Conservation (phyloP, 2,113 vertebrate genomes). For the Malurus elegans region DNA sequence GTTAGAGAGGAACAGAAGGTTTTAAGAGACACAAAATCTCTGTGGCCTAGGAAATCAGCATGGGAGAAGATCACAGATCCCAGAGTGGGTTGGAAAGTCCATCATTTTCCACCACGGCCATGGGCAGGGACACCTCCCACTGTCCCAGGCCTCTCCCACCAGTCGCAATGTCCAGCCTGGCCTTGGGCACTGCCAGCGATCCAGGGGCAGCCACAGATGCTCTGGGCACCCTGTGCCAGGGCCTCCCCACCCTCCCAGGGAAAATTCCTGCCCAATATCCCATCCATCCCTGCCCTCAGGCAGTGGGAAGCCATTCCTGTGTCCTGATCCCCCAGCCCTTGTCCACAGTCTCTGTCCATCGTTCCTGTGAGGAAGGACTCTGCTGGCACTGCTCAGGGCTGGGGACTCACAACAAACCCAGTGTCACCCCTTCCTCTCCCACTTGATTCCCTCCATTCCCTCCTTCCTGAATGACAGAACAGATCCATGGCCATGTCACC, state of each 20-base stretch:
- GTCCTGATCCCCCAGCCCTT: background rate
- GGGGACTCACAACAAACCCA: background rate
- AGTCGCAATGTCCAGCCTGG: background rate
- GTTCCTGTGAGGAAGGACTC: background rate
- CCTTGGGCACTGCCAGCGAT: background rate
- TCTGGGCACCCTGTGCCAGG: background rate
- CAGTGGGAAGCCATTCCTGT: background rate
- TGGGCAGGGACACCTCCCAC: background rate
- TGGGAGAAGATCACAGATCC: background rate
- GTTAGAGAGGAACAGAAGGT: background rate
- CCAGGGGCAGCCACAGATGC: background rate
- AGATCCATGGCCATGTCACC: background rate
- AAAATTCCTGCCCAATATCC: background rate
- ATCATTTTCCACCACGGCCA: rapidly evolving
- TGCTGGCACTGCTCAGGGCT: rapidly evolving
- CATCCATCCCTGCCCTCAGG: rapidly evolving
- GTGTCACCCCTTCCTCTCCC: background rate
- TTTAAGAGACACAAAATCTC: background rate
- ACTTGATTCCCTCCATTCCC: rapidly evolving
- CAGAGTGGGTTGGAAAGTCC: rapidly evolving
- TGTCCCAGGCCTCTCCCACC: background rate
- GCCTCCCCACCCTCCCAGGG: background rate
- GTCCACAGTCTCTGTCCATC: rapidly evolving
- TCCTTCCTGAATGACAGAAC: background rate
- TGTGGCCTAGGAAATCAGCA: background rate